Evolutionary conservation across 2,113 vertebrate genomes (phyloP), one percentile per base, ranked within the genome.

Genomic region (Tachysurus vachellii): DNA sequence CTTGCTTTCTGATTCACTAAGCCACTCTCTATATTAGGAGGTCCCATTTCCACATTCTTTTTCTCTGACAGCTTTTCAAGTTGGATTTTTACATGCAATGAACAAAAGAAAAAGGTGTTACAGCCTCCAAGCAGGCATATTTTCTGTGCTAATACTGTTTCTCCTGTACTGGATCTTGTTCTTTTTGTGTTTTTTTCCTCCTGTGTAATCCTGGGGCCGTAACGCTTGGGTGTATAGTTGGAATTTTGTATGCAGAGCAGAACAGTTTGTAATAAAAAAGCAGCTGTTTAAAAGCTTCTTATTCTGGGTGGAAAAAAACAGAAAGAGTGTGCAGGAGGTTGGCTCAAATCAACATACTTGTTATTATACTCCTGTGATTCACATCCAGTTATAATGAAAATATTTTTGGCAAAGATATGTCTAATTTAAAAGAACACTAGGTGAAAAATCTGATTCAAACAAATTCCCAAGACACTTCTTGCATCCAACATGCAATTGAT

Each of bases 1-100:
- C 23, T 11, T 71, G 31, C 26, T 8, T 21, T 26, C 57, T 85
- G 62, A 89, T 80, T 89, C 79, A 89, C n/a, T 61, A 12, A 21
- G 10, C 17, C 64, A 54, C 9, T 36, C 47, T 17, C 1, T 31
- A 53, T 66, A 36, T 61, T 56, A 64, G 57, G 6, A 81, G 31
- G 31, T 81, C n/a, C 9, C 11, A 13, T 26, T 61, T 26, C 36
- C 19, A 42, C 3, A 11, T 36, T 5, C 26, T 5, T 44, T 44
- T 70, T 61, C 8, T 31, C 14, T 61, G 77, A 77, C 26, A 4
- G 16, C 42, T 17, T 62, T 57, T 76, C 26, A 28, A 26, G 21
- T 50, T 9, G 28, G 26, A 79, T 79, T 56, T 79, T 79, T n/a
- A n/a, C 76, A 17, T 16, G 26, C 31, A 6, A 42, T 36, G 16